Base-by-base conservation (phyloP, 1,140 invertebrate species). In the Colletes gigas region DNA sequence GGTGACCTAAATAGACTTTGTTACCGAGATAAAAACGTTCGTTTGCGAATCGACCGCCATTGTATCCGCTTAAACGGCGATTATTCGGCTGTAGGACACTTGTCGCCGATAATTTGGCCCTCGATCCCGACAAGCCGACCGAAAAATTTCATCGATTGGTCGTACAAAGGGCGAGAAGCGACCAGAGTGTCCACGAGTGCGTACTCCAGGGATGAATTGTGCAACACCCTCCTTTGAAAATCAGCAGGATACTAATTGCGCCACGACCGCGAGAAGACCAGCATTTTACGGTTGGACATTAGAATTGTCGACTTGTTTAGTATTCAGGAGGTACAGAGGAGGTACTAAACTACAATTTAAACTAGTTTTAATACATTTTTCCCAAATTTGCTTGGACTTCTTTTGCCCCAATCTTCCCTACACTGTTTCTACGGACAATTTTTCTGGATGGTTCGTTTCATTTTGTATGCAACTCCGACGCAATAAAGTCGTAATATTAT, bases 221-320 rank as follows among this genome's bases (percentile, higher is more conserved):
- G 50, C 50, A 47, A 60, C 12, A 60, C 70, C 78, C 62, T 50
- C 44, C 41, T 75, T 74, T 67, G 30, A 62, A 76, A 74, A 81
- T 69, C 87, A 88, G 84, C 87, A 84, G 84, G 87, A 78, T 76
- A 71, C 78, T 86, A 86, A 88, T 88, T 84, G 79, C 39, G 14
- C 3, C 8, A 10, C 65, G 39, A 47, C 57, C 70, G 8, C 72
- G 47, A 54, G 72, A 50, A 74, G 50, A 74, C 60, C 72, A 15
- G 15, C 52, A n/a, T 59, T 59, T 50, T 50, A 50, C 50, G 3
- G 50, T 50, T 50, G 10, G 50, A 10, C 10, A 10, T 50, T 12
- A 50, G 9, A 44, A 50, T 10, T 12, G 8, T 50, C 50, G 2
- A 47, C 6, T 9, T 9, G 3, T 47, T 6, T 47, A 47, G 44